phyloP scores from a whole-genome alignment of 1,140 invertebrate species.

The Phortica variegata region DNA sequence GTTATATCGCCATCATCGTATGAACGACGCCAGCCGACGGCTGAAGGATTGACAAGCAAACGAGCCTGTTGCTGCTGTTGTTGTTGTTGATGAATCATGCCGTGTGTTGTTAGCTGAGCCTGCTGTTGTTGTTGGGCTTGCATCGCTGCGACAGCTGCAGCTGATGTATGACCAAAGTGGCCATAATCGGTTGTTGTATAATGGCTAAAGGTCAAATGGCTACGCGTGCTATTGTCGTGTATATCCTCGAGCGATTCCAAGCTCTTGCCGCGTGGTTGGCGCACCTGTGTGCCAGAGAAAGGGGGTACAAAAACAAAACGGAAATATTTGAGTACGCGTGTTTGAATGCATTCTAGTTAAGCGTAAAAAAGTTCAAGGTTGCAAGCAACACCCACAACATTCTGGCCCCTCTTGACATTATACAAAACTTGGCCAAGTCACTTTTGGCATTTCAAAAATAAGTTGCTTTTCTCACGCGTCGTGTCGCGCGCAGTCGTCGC shows the following conservation, averaged over 20 bases:
- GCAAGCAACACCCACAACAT: too few relatives aligned
- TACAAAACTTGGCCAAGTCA: too few relatives aligned
- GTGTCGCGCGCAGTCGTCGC: not conserved
- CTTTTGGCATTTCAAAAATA: not conserved
- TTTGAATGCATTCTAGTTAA: not conserved
- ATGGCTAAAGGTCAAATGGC: conserved; percentile 64
- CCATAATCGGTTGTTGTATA: conserved; percentile 54
- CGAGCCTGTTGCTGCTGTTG: conserved; percentile 40
- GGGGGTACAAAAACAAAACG: not conserved
- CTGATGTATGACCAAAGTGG: conserved; percentile 56
- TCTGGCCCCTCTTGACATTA: too few relatives aligned
- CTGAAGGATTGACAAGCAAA: conserved; percentile 34
- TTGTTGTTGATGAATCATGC: conserved; percentile 25
- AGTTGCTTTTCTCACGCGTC: too few relatives aligned
- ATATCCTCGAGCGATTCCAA: conserved; percentile 77
- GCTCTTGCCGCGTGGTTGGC: conserved; percentile 77
- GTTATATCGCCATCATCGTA: conserved; percentile 89
- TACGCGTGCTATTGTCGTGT: conserved; percentile 61
- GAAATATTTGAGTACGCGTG: conserved; percentile 8
- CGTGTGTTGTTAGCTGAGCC: conserved; percentile 21
- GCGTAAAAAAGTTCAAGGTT: conserved; percentile 34
- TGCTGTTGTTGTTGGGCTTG: conserved; percentile 58
- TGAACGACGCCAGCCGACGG: conserved; percentile 70
- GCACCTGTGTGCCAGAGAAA: conserved; percentile 51
- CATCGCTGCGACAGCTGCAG: conserved; percentile 57